These are phyloP conservation scores for Tipula lateralis DNA, from an alignment of 2,888 invertebrate species.

Conservation along the genomic window DNA sequence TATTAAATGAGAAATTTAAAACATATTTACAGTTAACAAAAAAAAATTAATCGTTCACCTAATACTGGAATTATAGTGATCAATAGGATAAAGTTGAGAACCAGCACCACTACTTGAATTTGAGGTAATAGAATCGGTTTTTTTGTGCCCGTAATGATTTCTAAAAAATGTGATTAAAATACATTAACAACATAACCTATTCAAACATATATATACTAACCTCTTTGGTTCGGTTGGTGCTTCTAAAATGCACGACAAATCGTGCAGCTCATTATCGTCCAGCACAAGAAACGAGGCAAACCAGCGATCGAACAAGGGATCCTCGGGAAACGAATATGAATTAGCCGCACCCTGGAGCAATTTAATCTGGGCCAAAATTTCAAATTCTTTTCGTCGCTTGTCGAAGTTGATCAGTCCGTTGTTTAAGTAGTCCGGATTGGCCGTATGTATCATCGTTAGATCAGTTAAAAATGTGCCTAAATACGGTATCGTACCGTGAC, in stretches of 20 bases:
- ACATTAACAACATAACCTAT: neutral
- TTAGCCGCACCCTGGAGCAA: constrained; percentile 92
- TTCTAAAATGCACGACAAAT: constrained; percentile 85
- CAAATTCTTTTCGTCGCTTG: constrained; percentile 96
- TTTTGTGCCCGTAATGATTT: constrained; percentile 61
- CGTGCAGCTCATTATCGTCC: constrained; percentile 88
- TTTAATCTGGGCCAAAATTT: constrained; percentile 94
- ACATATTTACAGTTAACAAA: neutral
- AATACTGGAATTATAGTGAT: constrained; percentile 36
- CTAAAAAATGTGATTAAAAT: constrained; percentile 34
- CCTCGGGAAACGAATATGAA: constrained; percentile 82
- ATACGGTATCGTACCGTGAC: constrained; percentile 95
- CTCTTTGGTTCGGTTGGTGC: constrained; percentile 53
- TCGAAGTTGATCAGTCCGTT: constrained; percentile 95
- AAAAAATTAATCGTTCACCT: constrained; percentile 25
- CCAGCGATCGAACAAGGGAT: constrained; percentile 90
- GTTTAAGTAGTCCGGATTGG: constrained; percentile 71
- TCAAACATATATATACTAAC: neutral
- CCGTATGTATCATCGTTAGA: constrained; percentile 97
- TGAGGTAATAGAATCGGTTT: constrained; percentile 85
- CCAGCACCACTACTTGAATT: constrained; percentile 81
- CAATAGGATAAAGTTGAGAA: constrained; percentile 82
- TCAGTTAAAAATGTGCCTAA: constrained; percentile 97
- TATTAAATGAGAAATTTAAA: neutral
- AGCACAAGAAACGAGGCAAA: constrained; percentile 86